Percentiles rank a stretch among this genome's conserved stretches.
These are phyloP conservation scores for Cheilosia impressa DNA, from an alignment of 2,888 invertebrate genomes.

Conservation along the genomic window DNA sequence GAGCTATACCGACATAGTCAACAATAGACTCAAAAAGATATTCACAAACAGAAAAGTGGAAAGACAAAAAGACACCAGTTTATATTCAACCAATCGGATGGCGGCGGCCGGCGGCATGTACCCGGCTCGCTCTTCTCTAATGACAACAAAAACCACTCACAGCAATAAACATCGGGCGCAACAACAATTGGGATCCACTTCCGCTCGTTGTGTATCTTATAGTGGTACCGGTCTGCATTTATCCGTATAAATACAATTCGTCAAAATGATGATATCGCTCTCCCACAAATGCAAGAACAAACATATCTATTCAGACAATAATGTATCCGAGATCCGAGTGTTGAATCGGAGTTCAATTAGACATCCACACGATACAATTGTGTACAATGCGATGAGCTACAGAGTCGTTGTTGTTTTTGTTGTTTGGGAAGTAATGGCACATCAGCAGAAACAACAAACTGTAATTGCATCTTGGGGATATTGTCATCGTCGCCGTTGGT, in stretches of 20 bases:
- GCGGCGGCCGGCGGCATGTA: constrained; percentile 14
- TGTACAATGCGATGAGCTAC: constrained; percentile 23
- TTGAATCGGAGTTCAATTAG: constrained; percentile 56
- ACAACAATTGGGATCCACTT: constrained; percentile 50
- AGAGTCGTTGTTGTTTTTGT: not conserved
- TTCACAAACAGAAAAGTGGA: constrained; percentile 15
- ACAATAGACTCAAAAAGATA: constrained; percentile 3
- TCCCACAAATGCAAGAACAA: constrained; percentile 18
- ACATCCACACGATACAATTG: constrained; percentile 41
- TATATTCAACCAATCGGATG: constrained; percentile 41
- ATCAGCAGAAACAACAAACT: constrained; percentile 37
- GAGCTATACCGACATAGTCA: constrained; percentile 5
- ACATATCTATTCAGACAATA: constrained; percentile 30
- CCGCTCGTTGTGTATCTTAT: constrained; percentile 21
- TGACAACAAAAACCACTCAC: constrained; percentile 62
- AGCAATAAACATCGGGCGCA: constrained; percentile 40
- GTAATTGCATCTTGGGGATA: constrained; percentile 37
- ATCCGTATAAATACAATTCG: constrained; percentile 56
- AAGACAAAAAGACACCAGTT: not conserved
- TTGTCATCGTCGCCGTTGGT: not conserved
- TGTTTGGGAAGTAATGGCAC: constrained; percentile 6
- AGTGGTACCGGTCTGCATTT: not conserved
- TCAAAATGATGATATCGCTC: constrained; percentile 42
- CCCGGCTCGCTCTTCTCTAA: constrained; percentile 52
- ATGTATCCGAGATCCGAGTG: constrained; percentile 10